Evolutionary conservation across 2,113 vertebrate genomes (phyloP), one percentile per base, ranked within the genome.

Genomic region (Rhynchomys soricoides): DNA sequence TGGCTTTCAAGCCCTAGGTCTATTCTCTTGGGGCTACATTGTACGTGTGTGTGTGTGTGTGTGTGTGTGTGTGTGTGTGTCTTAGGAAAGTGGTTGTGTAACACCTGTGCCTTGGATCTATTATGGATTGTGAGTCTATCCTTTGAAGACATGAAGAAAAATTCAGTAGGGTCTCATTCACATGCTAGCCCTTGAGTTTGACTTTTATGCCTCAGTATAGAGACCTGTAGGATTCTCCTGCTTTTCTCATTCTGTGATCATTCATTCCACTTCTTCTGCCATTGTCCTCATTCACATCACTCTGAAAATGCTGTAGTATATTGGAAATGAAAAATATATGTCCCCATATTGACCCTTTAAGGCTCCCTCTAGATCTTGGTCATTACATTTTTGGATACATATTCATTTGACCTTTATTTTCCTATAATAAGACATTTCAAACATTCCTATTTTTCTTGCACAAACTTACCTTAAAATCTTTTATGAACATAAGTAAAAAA

Each of bases 391-490:
- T 13, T 71, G n/a, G 21, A 26, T 50, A 68, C 59, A 16, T 12
- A 62, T 70, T 40, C 10, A 50, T 71, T 40, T 1, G 21, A 66
- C 0, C 7, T 79, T 90, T 85, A 81, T 66, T 52, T 83, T 86
- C n/a, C 57, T 73, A 34, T 82, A 48, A 73, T 90, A 43, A 89
- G 52, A 89, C 29, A 87, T 68, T 91, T 86, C 77, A 96, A 91
- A 68, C 71, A 89, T 86, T 91, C n/a, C 68, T 7, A 68, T 96
- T 96, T 95, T 95, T 95, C 70, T 85, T 57, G 86, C 19, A 75
- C 55, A 91, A 93, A 55, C 85, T 81, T 73, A 71, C 50, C 87
- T 74, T 40, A 37, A 78, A 90, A 59, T 87, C 10, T 92, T 74
- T 93, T 93, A 91, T 90, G 86, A 89, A 29, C 55, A 64, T 37